Evolutionary conservation across 2,888 invertebrate species (phyloP).

Genomic region (Drosophila neonasuta): DNA sequence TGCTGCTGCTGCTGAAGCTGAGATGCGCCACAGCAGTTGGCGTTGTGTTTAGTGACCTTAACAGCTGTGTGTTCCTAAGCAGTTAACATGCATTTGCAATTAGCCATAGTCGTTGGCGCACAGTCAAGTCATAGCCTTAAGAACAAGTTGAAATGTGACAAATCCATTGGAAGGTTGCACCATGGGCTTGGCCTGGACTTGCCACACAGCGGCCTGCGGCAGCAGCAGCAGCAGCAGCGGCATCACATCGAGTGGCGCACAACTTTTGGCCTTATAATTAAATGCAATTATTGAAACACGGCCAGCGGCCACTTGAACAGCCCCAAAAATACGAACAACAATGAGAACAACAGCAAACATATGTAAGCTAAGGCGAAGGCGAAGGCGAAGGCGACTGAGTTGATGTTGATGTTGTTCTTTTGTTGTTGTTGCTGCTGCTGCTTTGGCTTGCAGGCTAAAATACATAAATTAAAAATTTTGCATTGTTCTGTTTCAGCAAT

Average conservation of each 20-base stretch:
- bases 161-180: slow-evolving; percentile 58
- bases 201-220: slow-evolving; percentile 42
- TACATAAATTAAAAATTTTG: slow-evolving; percentile 79
- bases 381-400: slow-evolving; percentile 49
- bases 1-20: slow-evolving; percentile 18
- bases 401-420: slow-evolving; percentile 35
- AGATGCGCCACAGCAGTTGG: slow-evolving; percentile 60
- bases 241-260: slow-evolving; percentile 19
- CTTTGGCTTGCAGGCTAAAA: slow-evolving; percentile 66
- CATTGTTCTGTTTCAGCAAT: slow-evolving; percentile 74
- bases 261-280: slow-evolving; percentile 75
- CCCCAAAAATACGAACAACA: slow-evolving; percentile 47
- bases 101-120: slow-evolving; percentile 42
- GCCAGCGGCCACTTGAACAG: slow-evolving; percentile 65
- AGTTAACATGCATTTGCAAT: slow-evolving; percentile 69
- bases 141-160: slow-evolving; percentile 57
- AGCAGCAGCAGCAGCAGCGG: slow-evolving; percentile 19
- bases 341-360: slow-evolving; percentile 56
- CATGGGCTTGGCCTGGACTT: slow-evolving; percentile 54
- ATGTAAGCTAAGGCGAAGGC: slow-evolving; percentile 56
- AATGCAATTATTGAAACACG: slow-evolving; percentile 79
- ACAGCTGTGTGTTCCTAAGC: slow-evolving; percentile 50
- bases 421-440: slow-evolving; percentile 24
- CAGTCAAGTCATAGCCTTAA: slow-evolving; percentile 30
- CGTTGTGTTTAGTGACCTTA: slow-evolving; percentile 57